phyloP scores from a whole-genome alignment of 2,888 invertebrate genomes.

The Balanococcus diminutus region DNA sequence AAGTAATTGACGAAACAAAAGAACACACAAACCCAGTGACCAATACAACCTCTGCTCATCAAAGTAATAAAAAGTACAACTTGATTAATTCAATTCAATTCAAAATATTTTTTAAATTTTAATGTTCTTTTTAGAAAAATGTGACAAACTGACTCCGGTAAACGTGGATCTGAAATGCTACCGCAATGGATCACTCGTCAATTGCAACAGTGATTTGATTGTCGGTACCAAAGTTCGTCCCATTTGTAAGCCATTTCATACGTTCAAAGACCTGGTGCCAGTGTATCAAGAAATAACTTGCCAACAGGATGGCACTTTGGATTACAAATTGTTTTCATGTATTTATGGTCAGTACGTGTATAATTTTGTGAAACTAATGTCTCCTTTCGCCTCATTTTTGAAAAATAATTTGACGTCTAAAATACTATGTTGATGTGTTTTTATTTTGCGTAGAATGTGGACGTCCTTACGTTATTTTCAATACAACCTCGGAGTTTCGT shows the following conservation, averaged over 20 bases:
- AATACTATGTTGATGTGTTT: too few species aligned
- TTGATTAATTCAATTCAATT: background rate
- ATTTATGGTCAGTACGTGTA: conserved; percentile 9
- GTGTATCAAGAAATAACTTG: conserved; percentile 13
- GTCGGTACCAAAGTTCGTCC: background rate
- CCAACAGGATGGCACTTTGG: conserved; percentile 25
- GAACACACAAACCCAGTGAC: too few species aligned
- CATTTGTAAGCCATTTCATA: background rate
- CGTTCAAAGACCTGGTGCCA: background rate
- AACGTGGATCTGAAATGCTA: background rate
- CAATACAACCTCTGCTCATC: background rate
- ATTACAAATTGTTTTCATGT: conserved; percentile 12
- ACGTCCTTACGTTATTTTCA: background rate
- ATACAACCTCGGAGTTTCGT: background rate
- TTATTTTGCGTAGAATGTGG: conserved; percentile 40
- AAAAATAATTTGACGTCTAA: too few species aligned
- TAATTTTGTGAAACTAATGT: too few species aligned
- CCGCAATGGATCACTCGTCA: background rate
- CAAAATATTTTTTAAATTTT: background rate
- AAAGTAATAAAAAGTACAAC: background rate
- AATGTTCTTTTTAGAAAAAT: background rate
- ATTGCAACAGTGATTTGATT: background rate
- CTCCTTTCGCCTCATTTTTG: too few species aligned
- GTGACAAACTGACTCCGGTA: background rate
- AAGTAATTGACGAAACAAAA: background rate